Base-by-base conservation (phyloP, 2,797 vertebrate species). In the Pipistrellus pipistrellus region DNA sequence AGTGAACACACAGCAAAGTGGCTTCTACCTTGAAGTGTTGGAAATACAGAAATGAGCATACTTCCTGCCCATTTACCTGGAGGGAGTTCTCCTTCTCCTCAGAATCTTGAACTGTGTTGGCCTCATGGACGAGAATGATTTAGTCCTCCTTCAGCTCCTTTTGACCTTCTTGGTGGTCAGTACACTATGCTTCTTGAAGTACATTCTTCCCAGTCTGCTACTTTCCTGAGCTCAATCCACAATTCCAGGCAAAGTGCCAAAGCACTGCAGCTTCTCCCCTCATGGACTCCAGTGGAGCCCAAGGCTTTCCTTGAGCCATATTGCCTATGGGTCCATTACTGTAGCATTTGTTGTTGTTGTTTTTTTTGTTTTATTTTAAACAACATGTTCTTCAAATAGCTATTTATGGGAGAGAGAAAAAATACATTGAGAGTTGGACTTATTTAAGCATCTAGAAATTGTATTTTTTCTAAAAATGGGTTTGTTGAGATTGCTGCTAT, bases 381-480 rank as follows among this genome's bases (percentile, higher is more conserved):
- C 13, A 46, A 46, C 3, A 23, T 80, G 38, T 9, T 21, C 48
- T 51, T 89, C 30, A n/a, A 41, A 48, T 20, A 48, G 30, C 57
- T 59, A 57, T 86, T 83, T 86, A 66, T 15, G 64, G 10, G 51
- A 51, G 1, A 44, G 1, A 75, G 30, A 44, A 32, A 32, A 25
- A 72, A 85, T 38, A 68, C 88, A 62, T 91, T 55, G 72, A 66
- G 25, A 78, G 7, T 14, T 21, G 32, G 4, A 51, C 13, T 91
- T 90, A 78, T 23, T 72, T 20, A 48, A 89, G 20, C 9, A 53
- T 59, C 30, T 94, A 86, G 91, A 94, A 93, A 35, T 30, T 3
- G 3, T 25, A 44, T 73, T 78, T 51, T 88, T 44, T 10, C 71
- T 88, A 87, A 18, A 90, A 87, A 7, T 8, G 77, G 23, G 25